These are phyloP conservation scores for Polyergus mexicanus DNA, from an alignment of 1,140 invertebrate species.

Conservation along the genomic window DNA sequence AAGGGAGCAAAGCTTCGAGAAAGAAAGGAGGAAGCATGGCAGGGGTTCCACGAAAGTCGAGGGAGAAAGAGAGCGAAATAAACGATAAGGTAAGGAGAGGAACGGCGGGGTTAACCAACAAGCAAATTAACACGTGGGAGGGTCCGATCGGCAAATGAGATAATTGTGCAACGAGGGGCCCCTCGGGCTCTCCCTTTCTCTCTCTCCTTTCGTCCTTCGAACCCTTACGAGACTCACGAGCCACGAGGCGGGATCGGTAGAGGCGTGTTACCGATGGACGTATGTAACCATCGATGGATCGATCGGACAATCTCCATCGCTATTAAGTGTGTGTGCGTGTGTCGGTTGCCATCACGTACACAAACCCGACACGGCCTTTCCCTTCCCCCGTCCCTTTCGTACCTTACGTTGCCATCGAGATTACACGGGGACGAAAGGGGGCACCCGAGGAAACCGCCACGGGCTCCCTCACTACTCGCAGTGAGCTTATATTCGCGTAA, in stretches of 20 bases:
- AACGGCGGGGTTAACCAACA: constrained; percentile 83
- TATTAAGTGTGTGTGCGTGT: neutral
- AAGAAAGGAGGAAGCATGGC: neutral
- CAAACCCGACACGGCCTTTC: neutral
- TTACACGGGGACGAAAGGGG: constrained; percentile 41
- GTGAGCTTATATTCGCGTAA: constrained; percentile 59
- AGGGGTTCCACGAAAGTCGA: constrained; percentile 74
- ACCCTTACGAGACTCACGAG: constrained; percentile 49
- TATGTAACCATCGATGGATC: constrained; percentile 57
- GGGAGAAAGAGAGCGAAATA: constrained; percentile 69
- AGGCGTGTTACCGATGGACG: constrained; percentile 75
- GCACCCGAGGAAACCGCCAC: constrained; percentile 60
- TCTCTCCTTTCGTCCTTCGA: constrained; percentile 44
- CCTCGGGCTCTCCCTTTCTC: constrained; percentile 42
- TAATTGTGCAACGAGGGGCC: constrained; percentile 79
- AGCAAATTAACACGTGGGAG: constrained; percentile 85
- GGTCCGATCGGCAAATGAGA: constrained; percentile 78
- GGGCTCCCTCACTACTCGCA: constrained; percentile 29
- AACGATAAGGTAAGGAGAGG: constrained; percentile 69
- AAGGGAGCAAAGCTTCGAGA: neutral
- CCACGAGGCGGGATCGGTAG: constrained; percentile 73
- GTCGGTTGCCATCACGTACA: neutral
- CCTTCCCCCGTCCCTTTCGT: neutral
- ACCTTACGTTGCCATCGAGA: constrained; percentile 60
- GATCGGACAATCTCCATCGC: constrained; percentile 43